Conservation (phyloP, 2,113 vertebrate species). For the Microcebus jonahi region DNA sequence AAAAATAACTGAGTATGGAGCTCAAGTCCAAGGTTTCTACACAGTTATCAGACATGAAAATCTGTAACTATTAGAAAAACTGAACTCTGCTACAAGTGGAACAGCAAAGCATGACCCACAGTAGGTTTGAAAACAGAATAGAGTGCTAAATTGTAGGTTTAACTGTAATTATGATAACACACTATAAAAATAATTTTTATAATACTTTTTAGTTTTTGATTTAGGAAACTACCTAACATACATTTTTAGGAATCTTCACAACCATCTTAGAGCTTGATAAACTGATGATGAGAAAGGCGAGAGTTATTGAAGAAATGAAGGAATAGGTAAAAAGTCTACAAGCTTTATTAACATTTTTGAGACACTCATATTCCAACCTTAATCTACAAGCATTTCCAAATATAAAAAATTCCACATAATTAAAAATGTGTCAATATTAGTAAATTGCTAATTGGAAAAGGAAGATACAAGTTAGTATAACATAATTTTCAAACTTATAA, state of each 20-base stretch:
- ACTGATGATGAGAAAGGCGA: not conserved
- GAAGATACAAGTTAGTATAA: too few species aligned
- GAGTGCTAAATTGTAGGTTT: not conserved
- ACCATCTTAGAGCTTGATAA: not conserved
- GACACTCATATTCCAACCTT: not conserved
- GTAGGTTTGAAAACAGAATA: not conserved
- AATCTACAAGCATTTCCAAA: not conserved
- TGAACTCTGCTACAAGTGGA: not conserved
- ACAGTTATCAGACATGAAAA: not conserved
- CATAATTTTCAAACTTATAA: not conserved
- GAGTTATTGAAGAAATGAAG: not conserved
- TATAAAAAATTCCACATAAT: slow-evolving; percentile 1
- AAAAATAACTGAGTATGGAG: not conserved
- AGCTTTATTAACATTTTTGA: not conserved
- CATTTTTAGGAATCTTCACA: not conserved
- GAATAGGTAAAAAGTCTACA: not conserved
- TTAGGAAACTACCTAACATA: not conserved
- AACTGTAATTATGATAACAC: not conserved
- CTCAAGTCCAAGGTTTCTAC: not conserved
- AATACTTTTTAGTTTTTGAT: not conserved
- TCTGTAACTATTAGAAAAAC: not conserved
- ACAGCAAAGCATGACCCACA: not conserved
- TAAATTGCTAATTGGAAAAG: not conserved
- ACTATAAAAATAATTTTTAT: not conserved
- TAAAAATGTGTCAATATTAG: not conserved